Conservation (phyloP, 2,113 vertebrate species). For the Scatophagus argus region DNA sequence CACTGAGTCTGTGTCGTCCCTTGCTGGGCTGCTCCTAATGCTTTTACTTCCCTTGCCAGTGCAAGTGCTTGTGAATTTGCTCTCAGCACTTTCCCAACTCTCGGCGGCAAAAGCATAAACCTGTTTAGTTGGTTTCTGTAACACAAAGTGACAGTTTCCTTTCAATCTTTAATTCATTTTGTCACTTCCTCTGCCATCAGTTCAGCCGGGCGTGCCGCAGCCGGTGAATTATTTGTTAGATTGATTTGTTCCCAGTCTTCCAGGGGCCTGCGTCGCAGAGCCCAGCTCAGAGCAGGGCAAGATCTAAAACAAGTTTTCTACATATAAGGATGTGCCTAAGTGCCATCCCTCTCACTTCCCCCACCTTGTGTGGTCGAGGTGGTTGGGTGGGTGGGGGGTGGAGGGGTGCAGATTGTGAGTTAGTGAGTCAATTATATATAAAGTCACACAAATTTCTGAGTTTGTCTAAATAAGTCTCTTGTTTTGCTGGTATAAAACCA, state of each 20-base stretch:
- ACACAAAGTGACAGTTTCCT: constrained; percentile 92
- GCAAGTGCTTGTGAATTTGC: constrained; percentile 83
- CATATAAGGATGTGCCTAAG: constrained; percentile 77
- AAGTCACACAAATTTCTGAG: constrained; percentile 6
- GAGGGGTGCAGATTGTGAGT: constrained; percentile 11
- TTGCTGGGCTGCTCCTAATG: constrained; percentile 74
- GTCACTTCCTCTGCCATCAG: constrained; percentile 91
- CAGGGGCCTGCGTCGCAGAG: constrained; percentile 56
- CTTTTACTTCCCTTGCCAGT: constrained; percentile 76
- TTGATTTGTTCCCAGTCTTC: constrained; percentile 84
- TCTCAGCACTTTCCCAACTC: constrained; percentile 85
- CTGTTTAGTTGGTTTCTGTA: constrained; percentile 87
- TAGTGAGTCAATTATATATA: constrained; percentile 38
- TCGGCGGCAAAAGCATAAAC: constrained; percentile 83
- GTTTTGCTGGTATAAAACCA: background rate
- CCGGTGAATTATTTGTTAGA: constrained; percentile 91
- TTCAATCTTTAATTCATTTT: constrained; percentile 93
- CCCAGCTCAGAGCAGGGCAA: constrained; percentile 57
- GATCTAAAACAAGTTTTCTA: constrained; percentile 83
- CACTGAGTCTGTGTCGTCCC: constrained; percentile 53
- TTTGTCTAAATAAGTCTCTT: background rate
- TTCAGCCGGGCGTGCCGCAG: constrained; percentile 86
- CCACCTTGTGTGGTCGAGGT: constrained; percentile 60
- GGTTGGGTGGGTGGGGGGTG: constrained; percentile 12
- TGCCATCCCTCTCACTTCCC: constrained; percentile 63